Percentiles rank a stretch among this genome's conserved stretches.
phyloP scores from a whole-genome alignment of 2,113 vertebrate genomes.

The Serilophus lunatus region DNA sequence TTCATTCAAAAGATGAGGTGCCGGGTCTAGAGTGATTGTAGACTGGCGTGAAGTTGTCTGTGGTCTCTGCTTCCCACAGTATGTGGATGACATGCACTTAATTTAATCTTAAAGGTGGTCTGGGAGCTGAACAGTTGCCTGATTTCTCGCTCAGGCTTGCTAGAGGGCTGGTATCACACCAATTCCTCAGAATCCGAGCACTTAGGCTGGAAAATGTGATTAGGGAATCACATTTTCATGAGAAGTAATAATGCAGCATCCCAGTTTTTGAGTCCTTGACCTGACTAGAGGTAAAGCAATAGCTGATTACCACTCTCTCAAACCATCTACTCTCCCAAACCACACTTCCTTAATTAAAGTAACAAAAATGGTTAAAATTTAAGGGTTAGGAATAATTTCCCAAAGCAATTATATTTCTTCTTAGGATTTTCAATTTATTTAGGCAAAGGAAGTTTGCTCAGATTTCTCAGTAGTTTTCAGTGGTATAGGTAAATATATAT shows the following conservation, averaged over 20 bases:
- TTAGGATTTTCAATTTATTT: not conserved
- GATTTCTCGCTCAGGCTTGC: not conserved
- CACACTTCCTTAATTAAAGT: not conserved
- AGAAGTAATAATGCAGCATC: not conserved
- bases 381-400: not conserved
- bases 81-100: not conserved
- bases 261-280: not conserved
- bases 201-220: not conserved
- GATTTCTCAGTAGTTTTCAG: not conserved
- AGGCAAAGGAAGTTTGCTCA: not conserved
- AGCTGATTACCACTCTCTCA: not conserved
- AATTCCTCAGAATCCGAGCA: not conserved
- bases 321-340: not conserved
- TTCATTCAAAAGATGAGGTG: not conserved
- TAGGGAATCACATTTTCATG: not conserved
- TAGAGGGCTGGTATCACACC: not conserved
- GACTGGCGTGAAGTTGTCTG: not conserved
- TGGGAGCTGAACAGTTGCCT: not conserved
- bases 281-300: not conserved
- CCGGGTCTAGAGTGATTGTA: not conserved
- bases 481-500: not conserved
- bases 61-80: not conserved
- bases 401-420: not conserved
- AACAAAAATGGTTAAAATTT: not conserved
- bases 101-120: not conserved